Evolutionary conservation across 2,113 vertebrate species (phyloP).

Genomic region (Amblyornis subalaris): DNA sequence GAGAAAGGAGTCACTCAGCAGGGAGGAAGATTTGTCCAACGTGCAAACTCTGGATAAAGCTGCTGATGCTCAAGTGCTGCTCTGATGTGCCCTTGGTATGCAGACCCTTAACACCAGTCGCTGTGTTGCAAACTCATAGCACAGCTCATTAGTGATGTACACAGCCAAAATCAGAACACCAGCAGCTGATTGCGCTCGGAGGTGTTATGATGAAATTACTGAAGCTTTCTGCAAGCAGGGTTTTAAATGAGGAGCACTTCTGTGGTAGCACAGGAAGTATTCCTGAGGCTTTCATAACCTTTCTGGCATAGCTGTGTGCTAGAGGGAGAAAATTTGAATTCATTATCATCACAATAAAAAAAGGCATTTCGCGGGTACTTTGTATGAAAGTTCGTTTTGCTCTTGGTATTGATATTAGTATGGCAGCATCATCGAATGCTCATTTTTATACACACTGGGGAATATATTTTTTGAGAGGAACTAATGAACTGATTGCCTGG

Average conservation of each 20-base stretch:
- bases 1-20: background rate
- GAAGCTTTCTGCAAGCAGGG: background rate
- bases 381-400: background rate
- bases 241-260: background rate
- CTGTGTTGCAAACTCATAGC: background rate
- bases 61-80: background rate
- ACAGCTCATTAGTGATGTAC: background rate
- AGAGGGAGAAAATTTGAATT: background rate
- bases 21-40: background rate
- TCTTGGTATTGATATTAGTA: background rate
- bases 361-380: background rate
- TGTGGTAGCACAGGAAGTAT: background rate
- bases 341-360: background rate
- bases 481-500: background rate
- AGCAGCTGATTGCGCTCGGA: background rate
- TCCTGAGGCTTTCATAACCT: background rate
- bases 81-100: background rate
- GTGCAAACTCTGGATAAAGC: background rate
- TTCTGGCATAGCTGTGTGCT: background rate
- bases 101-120: background rate
- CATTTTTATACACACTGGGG: background rate
- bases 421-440: background rate
- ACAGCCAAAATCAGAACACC: background rate
- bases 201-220: background rate
- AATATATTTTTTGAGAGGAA: background rate